Base-by-base conservation (phyloP, 2,797 vertebrate genomes). In the Bufotes viridis region DNA sequence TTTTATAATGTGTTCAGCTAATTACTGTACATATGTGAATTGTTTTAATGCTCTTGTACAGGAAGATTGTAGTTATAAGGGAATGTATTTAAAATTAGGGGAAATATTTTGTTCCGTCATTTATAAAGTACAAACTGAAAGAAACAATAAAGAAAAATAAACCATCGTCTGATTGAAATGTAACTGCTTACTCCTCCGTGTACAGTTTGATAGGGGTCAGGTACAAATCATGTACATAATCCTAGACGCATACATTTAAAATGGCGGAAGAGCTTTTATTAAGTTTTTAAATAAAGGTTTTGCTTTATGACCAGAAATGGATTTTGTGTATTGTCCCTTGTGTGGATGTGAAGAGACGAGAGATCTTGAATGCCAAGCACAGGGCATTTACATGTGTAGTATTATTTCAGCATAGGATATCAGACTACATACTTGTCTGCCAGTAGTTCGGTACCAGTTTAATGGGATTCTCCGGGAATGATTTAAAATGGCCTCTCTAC, bases 221-320 rank as follows among this genome's bases (percentile, higher is more conserved):
- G 94, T 93, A 93, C 90, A 95, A 90, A 94, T 91, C 91, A 76
- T 96, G 94, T 95, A 95, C 90, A 95, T 95, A 95, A 13, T 55
- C 12, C 12, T 51, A 91, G 90, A 85, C 91, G 91, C 92, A 95
- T 93, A 94, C 94, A 94, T 94, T 95, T 95, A 95, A 96, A 92
- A 92, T 93, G 92, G 93, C 92, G 93, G 91, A 92, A 90, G 93
- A 93, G 93, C 85, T 93, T 95, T 95, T 94, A 94, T 93, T 91
- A 92, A 91, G 93, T 94, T 92, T 90, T 4, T 42, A 92, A 94
- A 92, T 92, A 93, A 94, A 95, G 92, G 91, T 83, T 90, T 94
- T 93, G 90, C 93, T 93, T 95, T 91, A 93, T 93, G 90, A 92
- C 84, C 82, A 51, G 2, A 18, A 12, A 65, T 29, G 55, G 42